Percentiles rank a stretch among this genome's conserved stretches.
Conservation (phyloP, 1,140 invertebrate genomes). For the Pantala flavescens region DNA sequence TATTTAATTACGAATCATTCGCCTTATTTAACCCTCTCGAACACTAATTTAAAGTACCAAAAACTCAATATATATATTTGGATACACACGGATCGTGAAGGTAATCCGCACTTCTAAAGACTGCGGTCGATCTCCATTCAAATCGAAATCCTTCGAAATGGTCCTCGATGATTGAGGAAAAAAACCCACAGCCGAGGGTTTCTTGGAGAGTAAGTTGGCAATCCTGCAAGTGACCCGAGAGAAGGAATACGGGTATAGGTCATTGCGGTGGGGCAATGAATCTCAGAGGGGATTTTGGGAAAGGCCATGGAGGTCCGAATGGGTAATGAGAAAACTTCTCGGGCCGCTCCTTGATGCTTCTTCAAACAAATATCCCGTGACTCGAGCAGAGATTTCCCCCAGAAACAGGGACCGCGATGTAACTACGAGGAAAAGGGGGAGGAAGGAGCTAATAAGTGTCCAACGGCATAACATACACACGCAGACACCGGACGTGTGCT, state of each 20-base stretch:
- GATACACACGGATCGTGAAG: too few species aligned
- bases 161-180: too few species aligned
- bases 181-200: too few species aligned
- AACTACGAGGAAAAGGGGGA: neutral
- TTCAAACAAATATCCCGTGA: slow-evolving; percentile 5
- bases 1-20: too few species aligned
- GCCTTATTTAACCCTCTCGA: too few species aligned
- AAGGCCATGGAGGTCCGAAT: neutral
- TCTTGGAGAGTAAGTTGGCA: too few species aligned
- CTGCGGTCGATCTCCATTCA: too few species aligned
- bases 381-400: neutral
- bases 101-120: too few species aligned
- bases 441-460: neutral
- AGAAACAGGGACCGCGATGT: neutral
- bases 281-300: neutral
- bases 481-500: neutral
- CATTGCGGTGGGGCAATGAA: neutral
- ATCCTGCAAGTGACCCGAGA: neutral
- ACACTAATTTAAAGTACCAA: too few species aligned
- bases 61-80: too few species aligned
- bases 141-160: too few species aligned
- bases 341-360: neutral
- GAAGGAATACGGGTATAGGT: neutral
- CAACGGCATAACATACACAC: neutral
- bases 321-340: neutral